These are phyloP conservation scores for Sapajus apella DNA, from an alignment of 2,113 vertebrate genomes.

Conservation along the genomic window DNA sequence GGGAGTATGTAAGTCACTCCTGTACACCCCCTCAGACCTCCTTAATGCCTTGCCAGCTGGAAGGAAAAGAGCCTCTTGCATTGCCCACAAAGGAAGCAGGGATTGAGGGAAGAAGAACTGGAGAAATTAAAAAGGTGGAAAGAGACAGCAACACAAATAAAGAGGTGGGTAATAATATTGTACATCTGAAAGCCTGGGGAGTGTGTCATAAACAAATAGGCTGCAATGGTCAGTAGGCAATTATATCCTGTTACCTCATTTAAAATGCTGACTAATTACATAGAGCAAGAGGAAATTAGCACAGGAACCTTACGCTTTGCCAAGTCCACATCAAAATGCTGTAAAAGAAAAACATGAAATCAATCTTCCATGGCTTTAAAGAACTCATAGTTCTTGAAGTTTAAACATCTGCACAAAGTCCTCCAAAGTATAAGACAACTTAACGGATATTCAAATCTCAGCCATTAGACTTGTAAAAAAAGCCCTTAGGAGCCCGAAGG, in stretches of 20 bases:
- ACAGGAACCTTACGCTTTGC: slow-evolving; percentile 51
- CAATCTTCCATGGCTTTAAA: slow-evolving; percentile 39
- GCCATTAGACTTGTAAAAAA: neutral
- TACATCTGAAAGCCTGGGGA: slow-evolving; percentile 45
- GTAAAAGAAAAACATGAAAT: slow-evolving; percentile 60
- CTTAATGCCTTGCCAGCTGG: slow-evolving; percentile 87
- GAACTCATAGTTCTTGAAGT: slow-evolving; percentile 47
- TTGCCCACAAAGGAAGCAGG: slow-evolving; percentile 79
- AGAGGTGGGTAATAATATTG: slow-evolving; percentile 67
- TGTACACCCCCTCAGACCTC: slow-evolving; percentile 81
- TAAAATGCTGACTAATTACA: slow-evolving; percentile 69
- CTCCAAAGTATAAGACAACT: neutral
- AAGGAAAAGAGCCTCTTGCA: slow-evolving; percentile 77
- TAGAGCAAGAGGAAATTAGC: slow-evolving; percentile 71
- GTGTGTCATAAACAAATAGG: slow-evolving; percentile 70
- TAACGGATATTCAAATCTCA: neutral
- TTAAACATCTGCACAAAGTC: slow-evolving; percentile 45
- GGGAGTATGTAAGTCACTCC: slow-evolving; percentile 82
- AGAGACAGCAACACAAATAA: slow-evolving; percentile 56
- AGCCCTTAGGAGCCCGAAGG: neutral
- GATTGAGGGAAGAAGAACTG: slow-evolving; percentile 62
- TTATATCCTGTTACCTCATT: slow-evolving; percentile 78
- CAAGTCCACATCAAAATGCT: slow-evolving; percentile 74
- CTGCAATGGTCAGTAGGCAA: slow-evolving; percentile 71
- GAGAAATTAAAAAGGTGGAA: slow-evolving; percentile 73